Conservation (phyloP, 2,888 invertebrate species). For the Amorpha juglandis region DNA sequence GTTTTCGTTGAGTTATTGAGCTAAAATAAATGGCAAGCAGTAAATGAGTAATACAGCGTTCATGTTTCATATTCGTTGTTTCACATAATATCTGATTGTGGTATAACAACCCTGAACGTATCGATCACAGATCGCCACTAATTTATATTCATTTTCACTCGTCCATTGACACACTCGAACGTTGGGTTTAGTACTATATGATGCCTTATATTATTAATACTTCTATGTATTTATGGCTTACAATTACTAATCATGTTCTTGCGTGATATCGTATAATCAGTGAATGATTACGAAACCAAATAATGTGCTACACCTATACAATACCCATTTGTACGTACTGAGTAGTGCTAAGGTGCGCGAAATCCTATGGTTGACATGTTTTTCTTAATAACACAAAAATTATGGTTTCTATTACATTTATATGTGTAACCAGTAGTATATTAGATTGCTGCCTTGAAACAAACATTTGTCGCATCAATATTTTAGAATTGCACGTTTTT, state of each 20-base stretch:
- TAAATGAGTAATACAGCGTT: constrained; percentile 20
- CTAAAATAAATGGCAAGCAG: constrained; percentile 23
- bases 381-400: no score
- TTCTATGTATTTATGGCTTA: not conserved
- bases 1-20: constrained; percentile 27
- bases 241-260: not conserved
- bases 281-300: not conserved
- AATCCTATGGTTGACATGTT: not conserved
- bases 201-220: not conserved
- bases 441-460: not conserved
- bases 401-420: no score
- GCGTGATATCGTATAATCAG: not conserved
- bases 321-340: not conserved
- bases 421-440: not conserved
- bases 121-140: constrained; percentile 18
- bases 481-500: not conserved
- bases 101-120: constrained; percentile 18
- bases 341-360: not conserved
- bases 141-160: constrained; percentile 13
- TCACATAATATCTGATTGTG: constrained; percentile 19
- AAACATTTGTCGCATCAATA: not conserved
- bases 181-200: not conserved
- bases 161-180: not conserved
- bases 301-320: not conserved
- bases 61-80: constrained; percentile 27